These are phyloP conservation scores for Trachemys scripta DNA, from an alignment of 2,113 vertebrate species.

Conservation along the genomic window DNA sequence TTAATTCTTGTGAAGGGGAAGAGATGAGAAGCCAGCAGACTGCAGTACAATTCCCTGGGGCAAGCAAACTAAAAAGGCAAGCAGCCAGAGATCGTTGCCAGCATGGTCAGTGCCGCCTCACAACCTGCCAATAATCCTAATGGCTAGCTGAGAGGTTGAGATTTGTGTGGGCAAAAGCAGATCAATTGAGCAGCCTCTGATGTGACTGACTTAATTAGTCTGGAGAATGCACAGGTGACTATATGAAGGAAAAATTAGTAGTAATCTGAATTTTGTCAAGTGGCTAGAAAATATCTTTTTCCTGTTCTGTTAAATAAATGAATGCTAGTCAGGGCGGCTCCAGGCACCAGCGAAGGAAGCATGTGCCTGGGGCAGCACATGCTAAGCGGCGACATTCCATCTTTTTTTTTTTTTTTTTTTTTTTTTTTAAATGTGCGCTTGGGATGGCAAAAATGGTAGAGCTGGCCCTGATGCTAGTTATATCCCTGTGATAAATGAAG, in stretches of 20 bases:
- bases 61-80: background rate
- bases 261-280: background rate
- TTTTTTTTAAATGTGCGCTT: no score
- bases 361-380: no score
- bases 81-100: background rate
- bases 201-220: background rate
- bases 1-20: background rate
- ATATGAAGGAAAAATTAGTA: background rate
- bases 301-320: background rate
- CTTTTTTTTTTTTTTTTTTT: no score
- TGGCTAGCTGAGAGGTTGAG: accelerated
- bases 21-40: slow-evolving; percentile 1
- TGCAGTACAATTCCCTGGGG: background rate
- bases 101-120: background rate
- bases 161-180: background rate
- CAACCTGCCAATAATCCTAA: background rate
- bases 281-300: background rate
- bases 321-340: no score
- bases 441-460: no score
- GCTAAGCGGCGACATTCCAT: no score
- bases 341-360: no score
- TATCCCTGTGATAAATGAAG: no score
- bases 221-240: background rate
- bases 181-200: background rate
- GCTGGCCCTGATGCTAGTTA: no score